A percentile compares a stretch with the other conserved stretches of the same genome.
phyloP scores from a whole-genome alignment of 2,113 vertebrate species.

The Oreochromis spilurus region DNA sequence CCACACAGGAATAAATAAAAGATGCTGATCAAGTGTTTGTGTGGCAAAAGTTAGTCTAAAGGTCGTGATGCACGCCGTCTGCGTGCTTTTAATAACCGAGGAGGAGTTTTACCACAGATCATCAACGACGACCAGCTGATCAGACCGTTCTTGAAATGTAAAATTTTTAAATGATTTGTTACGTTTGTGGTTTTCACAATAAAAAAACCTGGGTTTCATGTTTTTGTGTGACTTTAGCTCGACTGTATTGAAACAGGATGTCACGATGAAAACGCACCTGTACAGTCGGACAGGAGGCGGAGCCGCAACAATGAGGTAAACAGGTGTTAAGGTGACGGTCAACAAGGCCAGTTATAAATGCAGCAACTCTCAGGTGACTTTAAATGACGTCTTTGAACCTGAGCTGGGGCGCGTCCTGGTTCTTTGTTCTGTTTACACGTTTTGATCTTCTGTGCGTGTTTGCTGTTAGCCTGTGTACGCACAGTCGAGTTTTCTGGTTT shows the following conservation, averaged over 20 bases:
- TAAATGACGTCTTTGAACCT: background rate
- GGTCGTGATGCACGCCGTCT: background rate
- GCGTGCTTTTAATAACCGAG: background rate
- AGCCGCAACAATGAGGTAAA: background rate
- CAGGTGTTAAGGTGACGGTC: background rate
- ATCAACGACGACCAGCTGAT: background rate
- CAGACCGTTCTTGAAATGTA: background rate
- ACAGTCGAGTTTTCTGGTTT: background rate
- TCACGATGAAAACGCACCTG: background rate
- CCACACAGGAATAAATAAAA: background rate
- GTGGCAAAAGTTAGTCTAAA: background rate
- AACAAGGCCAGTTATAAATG: accelerated
- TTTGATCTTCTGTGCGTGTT: accelerated
- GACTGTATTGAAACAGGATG: background rate
- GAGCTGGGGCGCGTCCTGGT: background rate
- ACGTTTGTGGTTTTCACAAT: accelerated
- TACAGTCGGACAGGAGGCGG: background rate
- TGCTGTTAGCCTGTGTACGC: accelerated
- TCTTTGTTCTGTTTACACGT: background rate
- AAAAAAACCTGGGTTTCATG: background rate
- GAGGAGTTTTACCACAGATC: background rate
- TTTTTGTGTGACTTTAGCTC: background rate
- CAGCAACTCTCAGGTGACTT: background rate
- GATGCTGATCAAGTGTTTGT: background rate
- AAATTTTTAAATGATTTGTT: background rate